A percentile compares a stretch with the other conserved stretches of the same genome.
Conservation (phyloP, 2,797 vertebrate species). For the Coilia nasus region DNA sequence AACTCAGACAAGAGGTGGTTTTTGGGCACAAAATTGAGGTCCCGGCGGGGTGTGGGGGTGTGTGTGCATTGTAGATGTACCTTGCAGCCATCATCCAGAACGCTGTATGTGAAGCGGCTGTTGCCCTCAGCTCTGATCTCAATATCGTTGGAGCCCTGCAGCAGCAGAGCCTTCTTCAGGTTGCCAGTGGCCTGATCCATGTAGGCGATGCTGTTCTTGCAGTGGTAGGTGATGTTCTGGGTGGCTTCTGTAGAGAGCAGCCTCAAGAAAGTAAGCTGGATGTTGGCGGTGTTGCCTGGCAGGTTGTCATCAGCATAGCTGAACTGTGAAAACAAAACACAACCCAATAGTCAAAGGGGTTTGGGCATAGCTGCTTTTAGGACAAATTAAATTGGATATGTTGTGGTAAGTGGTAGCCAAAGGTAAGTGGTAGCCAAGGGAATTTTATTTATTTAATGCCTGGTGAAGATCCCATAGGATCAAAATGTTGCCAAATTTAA, state of each 20-base stretch:
- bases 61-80: constrained; percentile 66
- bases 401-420: too few relatives aligned
- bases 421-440: too few relatives aligned
- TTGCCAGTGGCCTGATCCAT: constrained; percentile 89
- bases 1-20: too few relatives aligned
- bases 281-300: constrained; percentile 80
- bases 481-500: neutral
- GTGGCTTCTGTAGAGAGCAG: constrained; percentile 92
- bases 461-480: too few relatives aligned
- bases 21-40: too few relatives aligned
- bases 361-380: neutral
- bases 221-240: constrained; percentile 98
- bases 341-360: neutral
- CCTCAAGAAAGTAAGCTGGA: constrained; percentile 96
- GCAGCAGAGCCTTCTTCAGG: constrained; percentile 92
- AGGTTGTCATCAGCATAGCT: constrained; percentile 88
- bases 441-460: too few relatives aligned
- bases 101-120: constrained; percentile 94
- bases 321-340: constrained; percentile 76
- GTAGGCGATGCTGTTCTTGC: constrained; percentile 97
- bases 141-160: constrained; percentile 95
- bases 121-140: constrained; percentile 97
- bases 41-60: too few relatives aligned
- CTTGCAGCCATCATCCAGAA: constrained; percentile 94
- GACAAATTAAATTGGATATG: neutral